Base-by-base conservation (phyloP, 2,888 invertebrate genomes). In the Parascotia fuliginaria region DNA sequence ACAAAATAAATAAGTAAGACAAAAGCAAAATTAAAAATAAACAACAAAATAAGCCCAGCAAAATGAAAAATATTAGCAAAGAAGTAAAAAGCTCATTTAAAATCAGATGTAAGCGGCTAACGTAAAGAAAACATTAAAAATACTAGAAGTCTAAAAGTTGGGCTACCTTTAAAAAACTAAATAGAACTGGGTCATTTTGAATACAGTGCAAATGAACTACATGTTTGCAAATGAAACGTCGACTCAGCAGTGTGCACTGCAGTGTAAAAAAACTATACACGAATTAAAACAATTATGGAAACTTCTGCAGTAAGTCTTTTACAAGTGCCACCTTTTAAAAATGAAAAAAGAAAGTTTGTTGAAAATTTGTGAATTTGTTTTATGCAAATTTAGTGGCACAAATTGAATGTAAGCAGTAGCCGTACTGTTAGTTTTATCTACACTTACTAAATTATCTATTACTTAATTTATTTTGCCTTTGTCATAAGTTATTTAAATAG, bases 181-280 rank as follows among this genome's bases (percentile, higher is more conserved):
- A 73, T 64, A 68, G 62, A 80, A 77, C 68, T 71, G 54, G 73
- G 75, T 70, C 75, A 64, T 60, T 65, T 57, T 76, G 77, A 78
- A 80, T 78, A 67, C 74, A 61, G 53, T 65, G 69, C 66, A 80
- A 80, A 77, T 70, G 77, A 79, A 78, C 70, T 71, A 60, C 63
- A 64, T 67, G 66, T 73, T 77, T 60, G 57, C 53, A 61, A 74
- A 74, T 57, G 63, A 68, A 63, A 59, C 37, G 56, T 38, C 31
- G 47, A 61, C 52, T 45, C 39, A 49, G 45, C 46, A 52, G 11
- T 12, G 43, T 51, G 39, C 56, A 57, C 42, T 64, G 54, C 42
- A 31, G 49, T 54, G 51, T 44, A 65, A 41, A 56, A 56, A 65
- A 62, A 60, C 32, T 41, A 42, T 45, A 22, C 28, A 42, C 42